phyloP scores from a whole-genome alignment of 2,113 vertebrate species.

The Chrysochloris asiatica region DNA sequence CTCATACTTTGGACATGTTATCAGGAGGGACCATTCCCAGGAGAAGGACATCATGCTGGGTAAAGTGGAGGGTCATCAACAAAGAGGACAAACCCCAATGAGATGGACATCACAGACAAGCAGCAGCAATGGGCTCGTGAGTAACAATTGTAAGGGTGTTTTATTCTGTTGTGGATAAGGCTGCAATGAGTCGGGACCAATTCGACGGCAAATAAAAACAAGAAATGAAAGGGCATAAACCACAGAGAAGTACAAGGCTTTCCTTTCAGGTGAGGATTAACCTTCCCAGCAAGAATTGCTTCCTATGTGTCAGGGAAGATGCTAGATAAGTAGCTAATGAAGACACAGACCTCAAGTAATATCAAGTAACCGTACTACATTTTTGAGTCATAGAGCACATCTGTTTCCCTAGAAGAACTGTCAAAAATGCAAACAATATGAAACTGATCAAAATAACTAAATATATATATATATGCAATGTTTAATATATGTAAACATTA shows the following conservation, averaged over 20 bases:
- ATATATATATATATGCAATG: neutral
- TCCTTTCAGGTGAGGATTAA: neutral
- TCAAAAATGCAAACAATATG: neutral
- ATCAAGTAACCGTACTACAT: neutral
- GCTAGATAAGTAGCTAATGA: neutral
- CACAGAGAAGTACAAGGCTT: neutral
- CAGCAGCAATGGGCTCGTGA: no score
- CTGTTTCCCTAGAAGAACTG: conserved; percentile 1
- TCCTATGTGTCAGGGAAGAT: neutral
- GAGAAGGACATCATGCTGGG: no score
- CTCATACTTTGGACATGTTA: no score
- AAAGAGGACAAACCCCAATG: no score
- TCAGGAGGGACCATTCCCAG: no score
- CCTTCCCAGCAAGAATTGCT: neutral
- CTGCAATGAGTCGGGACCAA: no score
- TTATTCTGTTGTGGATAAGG: no score
- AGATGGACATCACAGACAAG: no score
- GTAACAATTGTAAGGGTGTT: no score
- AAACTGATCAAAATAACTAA: neutral
- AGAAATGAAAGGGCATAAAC: neutral
- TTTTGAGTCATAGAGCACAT: neutral
- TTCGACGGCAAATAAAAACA: no score
- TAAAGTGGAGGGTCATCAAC: no score
- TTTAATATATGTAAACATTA: neutral
- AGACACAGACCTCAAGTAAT: neutral